Base-by-base conservation (phyloP, 2,113 vertebrate genomes). In the Alouatta palliata region DNA sequence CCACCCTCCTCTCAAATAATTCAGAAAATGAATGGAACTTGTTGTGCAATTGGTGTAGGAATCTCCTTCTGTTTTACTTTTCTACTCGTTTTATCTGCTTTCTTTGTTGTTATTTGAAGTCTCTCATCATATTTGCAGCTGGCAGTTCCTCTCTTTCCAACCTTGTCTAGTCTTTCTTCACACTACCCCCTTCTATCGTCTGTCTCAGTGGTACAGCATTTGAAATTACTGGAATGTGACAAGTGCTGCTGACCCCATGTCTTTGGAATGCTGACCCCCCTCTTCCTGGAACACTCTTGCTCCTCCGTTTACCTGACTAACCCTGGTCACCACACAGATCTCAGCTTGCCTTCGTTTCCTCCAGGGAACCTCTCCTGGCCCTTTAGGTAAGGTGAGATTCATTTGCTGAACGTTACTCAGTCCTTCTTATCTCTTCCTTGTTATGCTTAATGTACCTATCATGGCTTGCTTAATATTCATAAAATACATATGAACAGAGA, bases 111-210 rank as follows among this genome's bases (percentile, higher is more conserved):
- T 58, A 12, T 56, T 86, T 81, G 68, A 88, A n/a, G 6, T 61
- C 85, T 87, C 54, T 95, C 23, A 25, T 56, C 47, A 20, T n/a
- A 3, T 2, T 17, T 47, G 30, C 14, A 80, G 6, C 12, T 79
- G 37, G 30, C 21, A 30, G 40, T 70, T 66, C 43, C 56, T 88
- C 32, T 75, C 30, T 83, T 61, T 27, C 75, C 76, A 35, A 0
- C n/a, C 14, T 45, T 45, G 1, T 40, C 1, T 49, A 83, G 21
- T 19, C 14, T 71, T 61, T 83, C 37, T 49, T 76, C 43, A 70
- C 21, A 37, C 7, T 3, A 4, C 1, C 0, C 0, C 19, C 21
- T 8, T 66, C 75, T 7, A 5, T 10, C 43, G 1, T 13, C 5
- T n/a, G 30, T 54, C 27, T 73, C 91, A 77, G 2, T 3, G 19